Evolutionary conservation across 2,113 vertebrate species (phyloP).

Genomic region (Tyto alba): DNA sequence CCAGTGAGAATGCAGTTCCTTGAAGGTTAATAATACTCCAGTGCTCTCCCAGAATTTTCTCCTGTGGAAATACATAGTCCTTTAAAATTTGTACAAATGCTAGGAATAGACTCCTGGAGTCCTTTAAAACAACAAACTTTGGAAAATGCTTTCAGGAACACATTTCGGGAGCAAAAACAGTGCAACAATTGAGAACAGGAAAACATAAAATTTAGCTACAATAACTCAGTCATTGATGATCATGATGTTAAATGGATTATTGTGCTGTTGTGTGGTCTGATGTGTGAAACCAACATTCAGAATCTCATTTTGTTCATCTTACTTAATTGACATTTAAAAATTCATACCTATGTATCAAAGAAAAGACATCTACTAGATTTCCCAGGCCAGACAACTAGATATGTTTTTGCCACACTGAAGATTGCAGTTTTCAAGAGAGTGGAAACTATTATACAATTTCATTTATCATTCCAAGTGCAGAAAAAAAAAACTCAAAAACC

Average conservation of each 20-base stretch:
- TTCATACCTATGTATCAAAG: rapidly evolving
- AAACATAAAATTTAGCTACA: not conserved
- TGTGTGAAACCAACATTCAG: not conserved
- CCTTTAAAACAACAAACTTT: not conserved
- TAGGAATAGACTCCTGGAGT: not conserved
- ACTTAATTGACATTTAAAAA: not conserved
- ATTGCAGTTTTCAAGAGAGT: not conserved
- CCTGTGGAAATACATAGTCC: not conserved
- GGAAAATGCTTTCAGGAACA: not conserved
- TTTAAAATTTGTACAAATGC: not conserved
- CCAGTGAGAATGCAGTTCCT: not conserved
- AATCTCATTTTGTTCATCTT: not conserved
- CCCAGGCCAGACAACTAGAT: not conserved
- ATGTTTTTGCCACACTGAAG: not conserved
- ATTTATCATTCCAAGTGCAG: not conserved
- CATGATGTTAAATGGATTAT: not conserved
- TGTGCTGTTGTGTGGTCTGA: not conserved
- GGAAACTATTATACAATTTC: not conserved
- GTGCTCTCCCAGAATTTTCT: not conserved
- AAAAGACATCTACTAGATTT: not conserved
- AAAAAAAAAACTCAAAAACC: not conserved
- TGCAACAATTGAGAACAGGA: not conserved
- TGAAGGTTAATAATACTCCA: not conserved
- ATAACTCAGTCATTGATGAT: not conserved
- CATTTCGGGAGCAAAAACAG: not conserved